Percentiles rank a stretch among this genome's conserved stretches.
Evolutionary conservation across 2,797 vertebrate genomes (phyloP).

Genomic region (Kryptopterus vitreolus): DNA sequence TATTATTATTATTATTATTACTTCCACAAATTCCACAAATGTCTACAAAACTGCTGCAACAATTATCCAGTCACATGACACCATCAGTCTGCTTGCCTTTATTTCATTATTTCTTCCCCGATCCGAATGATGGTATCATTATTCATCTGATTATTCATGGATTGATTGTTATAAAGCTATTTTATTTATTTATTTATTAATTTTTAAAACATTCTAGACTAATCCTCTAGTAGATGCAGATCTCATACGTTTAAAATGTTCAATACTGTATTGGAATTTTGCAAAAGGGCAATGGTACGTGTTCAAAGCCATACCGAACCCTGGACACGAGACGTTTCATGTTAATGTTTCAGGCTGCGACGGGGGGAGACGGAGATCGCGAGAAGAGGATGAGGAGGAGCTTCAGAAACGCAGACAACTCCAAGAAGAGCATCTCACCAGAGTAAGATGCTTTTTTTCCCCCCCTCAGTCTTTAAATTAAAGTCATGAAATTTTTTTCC

Average conservation of each 20-base stretch:
- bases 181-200: too few species aligned
- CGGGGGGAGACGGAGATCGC: slow-evolving; percentile 74
- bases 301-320: background rate
- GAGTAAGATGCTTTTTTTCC: slow-evolving; percentile 64
- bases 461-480: too few species aligned
- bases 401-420: slow-evolving; percentile 80
- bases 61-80: background rate
- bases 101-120: background rate
- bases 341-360: slow-evolving; percentile 73
- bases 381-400: slow-evolving; percentile 85
- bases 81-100: background rate
- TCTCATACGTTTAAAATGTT: background rate
- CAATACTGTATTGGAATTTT: background rate
- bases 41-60: background rate
- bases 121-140: background rate
- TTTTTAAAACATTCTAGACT: background rate
- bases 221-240: background rate
- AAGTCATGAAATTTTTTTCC: too few species aligned
- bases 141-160: background rate
- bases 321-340: background rate
- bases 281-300: background rate
- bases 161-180: background rate
- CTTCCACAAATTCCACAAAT: background rate
- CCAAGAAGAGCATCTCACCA: slow-evolving; percentile 85
- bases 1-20: too few species aligned